A percentile compares a stretch with the other conserved stretches of the same genome.
Evolutionary conservation across 2,888 invertebrate genomes (phyloP).

Genomic region (Apodemia hepburni): DNA sequence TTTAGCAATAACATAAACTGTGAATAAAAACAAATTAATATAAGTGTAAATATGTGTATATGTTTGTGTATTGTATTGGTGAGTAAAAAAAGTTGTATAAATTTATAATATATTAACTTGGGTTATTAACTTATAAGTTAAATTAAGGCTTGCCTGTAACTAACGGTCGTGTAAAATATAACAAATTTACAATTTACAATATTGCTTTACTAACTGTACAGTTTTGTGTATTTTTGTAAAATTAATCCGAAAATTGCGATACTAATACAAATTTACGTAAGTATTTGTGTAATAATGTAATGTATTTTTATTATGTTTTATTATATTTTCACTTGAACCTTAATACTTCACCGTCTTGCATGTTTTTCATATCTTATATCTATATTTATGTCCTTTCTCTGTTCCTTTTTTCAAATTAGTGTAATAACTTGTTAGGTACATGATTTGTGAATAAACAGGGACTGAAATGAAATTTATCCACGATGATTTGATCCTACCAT

Average conservation of each 20-base stretch:
- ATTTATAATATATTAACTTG: constrained; percentile 6
- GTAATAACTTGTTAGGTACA: no score
- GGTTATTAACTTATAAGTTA: neutral
- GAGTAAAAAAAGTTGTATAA: constrained; percentile 24
- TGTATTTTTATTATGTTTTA: neutral
- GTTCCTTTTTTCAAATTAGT: no score
- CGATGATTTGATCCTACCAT: no score
- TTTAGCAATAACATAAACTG: neutral
- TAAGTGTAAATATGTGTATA: constrained; percentile 17
- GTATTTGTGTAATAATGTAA: neutral
- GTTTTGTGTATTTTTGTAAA: neutral
- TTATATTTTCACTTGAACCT: neutral
- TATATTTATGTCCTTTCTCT: no score
- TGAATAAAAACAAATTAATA: constrained; percentile 3
- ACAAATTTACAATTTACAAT: no score
- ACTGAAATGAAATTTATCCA: no score
- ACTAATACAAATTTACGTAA: neutral
- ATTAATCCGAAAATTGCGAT: neutral
- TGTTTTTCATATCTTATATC: neutral
- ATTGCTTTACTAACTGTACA: neutral
- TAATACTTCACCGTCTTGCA: neutral
- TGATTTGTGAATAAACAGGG: no score
- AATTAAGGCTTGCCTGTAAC: neutral
- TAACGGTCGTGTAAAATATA: neutral
- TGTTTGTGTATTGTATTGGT: constrained; percentile 27